These are phyloP conservation scores for Gastrophysa polygoni DNA, from an alignment of 2,888 invertebrate genomes.

Conservation along the genomic window DNA sequence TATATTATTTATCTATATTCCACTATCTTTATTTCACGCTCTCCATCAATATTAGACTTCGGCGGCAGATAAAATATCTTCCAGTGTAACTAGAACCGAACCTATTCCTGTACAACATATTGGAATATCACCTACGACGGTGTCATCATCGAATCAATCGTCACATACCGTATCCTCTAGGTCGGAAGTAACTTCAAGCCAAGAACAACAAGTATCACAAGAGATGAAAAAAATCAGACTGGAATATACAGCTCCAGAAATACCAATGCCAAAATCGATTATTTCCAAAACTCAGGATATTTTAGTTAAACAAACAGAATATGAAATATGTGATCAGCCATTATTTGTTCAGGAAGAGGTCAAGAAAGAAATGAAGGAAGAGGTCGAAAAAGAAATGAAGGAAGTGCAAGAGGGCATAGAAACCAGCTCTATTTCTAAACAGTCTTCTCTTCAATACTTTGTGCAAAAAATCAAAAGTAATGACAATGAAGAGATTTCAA, in stretches of 20 bases:
- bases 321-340: constrained; percentile 40
- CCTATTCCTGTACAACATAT: constrained; percentile 38
- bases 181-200: constrained; percentile 51
- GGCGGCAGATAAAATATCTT: constrained; percentile 49
- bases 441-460: constrained; percentile 71
- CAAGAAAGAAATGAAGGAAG: constrained; percentile 36
- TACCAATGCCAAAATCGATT: constrained; percentile 47
- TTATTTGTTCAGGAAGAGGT: constrained; percentile 29
- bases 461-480: constrained; percentile 66
- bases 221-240: constrained; percentile 53
- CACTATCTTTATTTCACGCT: constrained; percentile 31
- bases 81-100: constrained; percentile 41
- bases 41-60: constrained; percentile 43
- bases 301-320: constrained; percentile 44
- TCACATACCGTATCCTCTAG: constrained; percentile 47
- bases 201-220: constrained; percentile 52
- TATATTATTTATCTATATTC: constrained; percentile 29
- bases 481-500: constrained; percentile 42
- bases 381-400: constrained; percentile 40
- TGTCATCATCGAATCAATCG: constrained; percentile 42
- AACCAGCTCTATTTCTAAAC: constrained; percentile 66
- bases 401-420: constrained; percentile 58
- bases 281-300: constrained; percentile 33
- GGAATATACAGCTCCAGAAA: constrained; percentile 51
- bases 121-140: constrained; percentile 31